Conservation (phyloP, 35 echinoderm and acorn worm genomes). For the Ophioderma brevispina region DNA sequence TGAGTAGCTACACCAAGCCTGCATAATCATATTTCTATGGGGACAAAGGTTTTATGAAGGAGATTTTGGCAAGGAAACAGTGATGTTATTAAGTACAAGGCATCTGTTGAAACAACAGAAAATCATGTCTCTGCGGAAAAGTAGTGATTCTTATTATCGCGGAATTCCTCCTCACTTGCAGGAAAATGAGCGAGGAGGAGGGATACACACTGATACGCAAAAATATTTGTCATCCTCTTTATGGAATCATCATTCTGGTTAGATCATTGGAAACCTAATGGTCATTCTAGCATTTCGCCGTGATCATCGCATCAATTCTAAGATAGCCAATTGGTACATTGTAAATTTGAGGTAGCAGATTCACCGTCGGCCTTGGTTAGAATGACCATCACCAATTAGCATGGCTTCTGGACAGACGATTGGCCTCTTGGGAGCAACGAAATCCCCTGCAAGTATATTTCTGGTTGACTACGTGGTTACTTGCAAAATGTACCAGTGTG, state of each 20-base stretch:
- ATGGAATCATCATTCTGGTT: not conserved
- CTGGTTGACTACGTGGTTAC: not conserved
- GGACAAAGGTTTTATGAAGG: too few species aligned
- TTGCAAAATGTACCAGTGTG: not conserved
- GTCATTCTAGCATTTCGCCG: not conserved
- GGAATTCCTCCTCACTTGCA: too few species aligned
- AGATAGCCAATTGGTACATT: not conserved
- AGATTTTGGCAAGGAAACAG: too few species aligned
- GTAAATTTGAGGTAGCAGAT: not conserved
- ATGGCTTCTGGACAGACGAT: not conserved
- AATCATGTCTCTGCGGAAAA: too few species aligned
- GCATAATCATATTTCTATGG: too few species aligned
- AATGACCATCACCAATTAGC: not conserved
- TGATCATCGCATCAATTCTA: not conserved
- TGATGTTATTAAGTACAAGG: too few species aligned
- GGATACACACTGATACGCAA: not conserved
- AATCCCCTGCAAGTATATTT: not conserved
- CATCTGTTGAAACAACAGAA: too few species aligned
- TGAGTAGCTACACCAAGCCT: too few species aligned
- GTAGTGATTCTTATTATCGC: too few species aligned
- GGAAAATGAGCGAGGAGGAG: too few species aligned
- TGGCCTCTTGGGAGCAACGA: constrained; percentile 2
- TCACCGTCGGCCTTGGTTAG: not conserved
- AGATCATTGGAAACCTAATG: not conserved
- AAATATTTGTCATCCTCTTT: not conserved